phyloP scores from a whole-genome alignment of 2,113 vertebrate genomes.

The Amazona guildingii region DNA sequence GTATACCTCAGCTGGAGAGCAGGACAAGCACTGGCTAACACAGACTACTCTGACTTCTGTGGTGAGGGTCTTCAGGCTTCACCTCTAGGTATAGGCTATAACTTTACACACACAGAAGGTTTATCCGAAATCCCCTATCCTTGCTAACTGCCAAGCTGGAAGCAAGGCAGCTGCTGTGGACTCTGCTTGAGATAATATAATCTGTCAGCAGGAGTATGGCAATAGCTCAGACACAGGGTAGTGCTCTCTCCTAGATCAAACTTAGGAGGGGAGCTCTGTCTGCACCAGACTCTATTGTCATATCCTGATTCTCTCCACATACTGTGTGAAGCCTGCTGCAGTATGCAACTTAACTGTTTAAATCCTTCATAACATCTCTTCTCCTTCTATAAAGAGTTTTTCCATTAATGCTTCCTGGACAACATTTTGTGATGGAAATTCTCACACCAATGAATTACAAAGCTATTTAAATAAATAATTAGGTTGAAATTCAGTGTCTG shows the following conservation, averaged over 20 bases:
- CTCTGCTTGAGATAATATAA: not conserved
- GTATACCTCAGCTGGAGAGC: not conserved
- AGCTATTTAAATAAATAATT: not conserved
- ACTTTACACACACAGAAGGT: not conserved
- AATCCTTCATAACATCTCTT: not conserved
- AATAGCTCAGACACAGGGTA: not conserved
- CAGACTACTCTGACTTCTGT: not conserved
- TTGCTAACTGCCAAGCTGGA: not conserved
- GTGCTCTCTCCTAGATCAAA: not conserved
- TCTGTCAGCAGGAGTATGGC: slow-evolving; percentile 14
- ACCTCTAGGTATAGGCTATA: not conserved
- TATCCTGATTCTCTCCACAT: not conserved
- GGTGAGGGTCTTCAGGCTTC: not conserved
- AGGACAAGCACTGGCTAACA: not conserved
- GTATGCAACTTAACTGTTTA: not conserved
- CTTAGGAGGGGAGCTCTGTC: not conserved
- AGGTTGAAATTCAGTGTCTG: not conserved
- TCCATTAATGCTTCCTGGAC: not conserved
- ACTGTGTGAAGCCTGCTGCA: not conserved
- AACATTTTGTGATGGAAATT: not conserved
- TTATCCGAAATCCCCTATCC: not conserved
- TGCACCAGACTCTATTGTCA: fast-evolving
- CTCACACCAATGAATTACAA: not conserved
- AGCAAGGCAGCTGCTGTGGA: not conserved
- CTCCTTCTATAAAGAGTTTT: not conserved